Conservation (phyloP, 1,140 invertebrate genomes). For the Drosophila pseudoananassae region DNA sequence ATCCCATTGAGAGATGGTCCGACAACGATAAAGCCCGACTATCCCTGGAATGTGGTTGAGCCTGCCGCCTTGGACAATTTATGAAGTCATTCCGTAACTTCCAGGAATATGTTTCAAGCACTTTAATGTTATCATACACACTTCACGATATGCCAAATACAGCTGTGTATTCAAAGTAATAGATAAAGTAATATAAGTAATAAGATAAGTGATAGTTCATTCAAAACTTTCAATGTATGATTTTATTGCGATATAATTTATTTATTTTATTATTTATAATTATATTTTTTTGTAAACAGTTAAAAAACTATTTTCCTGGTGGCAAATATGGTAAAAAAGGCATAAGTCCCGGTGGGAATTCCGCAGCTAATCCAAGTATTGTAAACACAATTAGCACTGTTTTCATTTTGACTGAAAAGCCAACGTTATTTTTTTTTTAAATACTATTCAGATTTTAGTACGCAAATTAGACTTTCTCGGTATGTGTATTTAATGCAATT, state of each 20-base stretch:
- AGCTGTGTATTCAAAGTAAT: conserved; percentile 13
- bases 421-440: too few species aligned
- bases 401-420: neutral
- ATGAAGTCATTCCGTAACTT: conserved; percentile 45
- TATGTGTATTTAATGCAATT: too few species aligned
- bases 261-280: neutral
- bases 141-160: conserved; percentile 10
- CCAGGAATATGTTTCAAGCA: conserved; percentile 10
- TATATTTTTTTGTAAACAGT: neutral
- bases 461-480: too few species aligned
- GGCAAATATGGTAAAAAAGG: neutral
- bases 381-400: neutral
- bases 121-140: conserved; percentile 5
- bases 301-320: neutral
- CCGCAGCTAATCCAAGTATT: neutral
- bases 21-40: conserved; percentile 27
- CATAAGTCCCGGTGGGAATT: neutral
- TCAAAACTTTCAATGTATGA: neutral
- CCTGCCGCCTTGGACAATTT: conserved; percentile 19
- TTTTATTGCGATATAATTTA: neutral
- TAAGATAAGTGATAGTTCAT: too few species aligned
- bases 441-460: too few species aligned
- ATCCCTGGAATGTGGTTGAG: conserved; percentile 26
- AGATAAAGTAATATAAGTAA: too few species aligned
- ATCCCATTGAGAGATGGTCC: conserved; percentile 49